Base-by-base conservation (phyloP, 2,113 vertebrate species). In the Perca flavescens region DNA sequence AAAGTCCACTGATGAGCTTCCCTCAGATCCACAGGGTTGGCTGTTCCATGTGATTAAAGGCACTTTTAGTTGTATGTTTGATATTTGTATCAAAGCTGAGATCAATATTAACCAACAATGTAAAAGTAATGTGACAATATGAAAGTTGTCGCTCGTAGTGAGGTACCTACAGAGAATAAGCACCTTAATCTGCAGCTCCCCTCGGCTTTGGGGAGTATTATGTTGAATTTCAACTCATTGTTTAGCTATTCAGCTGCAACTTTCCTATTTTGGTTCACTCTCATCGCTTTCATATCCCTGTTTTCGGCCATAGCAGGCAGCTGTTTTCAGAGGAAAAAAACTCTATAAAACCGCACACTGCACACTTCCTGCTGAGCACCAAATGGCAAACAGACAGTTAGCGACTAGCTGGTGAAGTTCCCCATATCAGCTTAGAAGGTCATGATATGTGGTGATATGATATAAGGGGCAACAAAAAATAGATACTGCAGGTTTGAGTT, bases 11-110 rank as follows among this genome's bases (percentile, higher is more conserved):
- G 52, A 64, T 47, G 50, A 77, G 50, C 36, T 43, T 65, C 28
- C 3, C 9, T 61, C 43, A 58, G 34, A 73, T 60, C 72, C 67
- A 21, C 57, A 21, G 28, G 22, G 65, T 36, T 43, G 25, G 2
- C 34, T 34, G 53, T 31, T 74, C 34, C 15, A 36, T 6, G 67
- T 74, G 69, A 79, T 70, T 65, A 64, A 64, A 86, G 54, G 3
- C 22, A 77, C 67, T 60, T 63, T 67, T 57, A 68, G 15, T 31
- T 61, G 8, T 56, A 10, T 61, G 25, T 79, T 74, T 78, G 61
- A 71, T 72, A 17, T 66, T 43, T 60, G 5, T n/a, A 77, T 82
- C 61, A 79, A 84, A 89, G 74, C 50, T 40, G 25, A 71, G 40
- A 66, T 73, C 56, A 34, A 19, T 53, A 65, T 65, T 22, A 66